Conservation (phyloP, 2,888 invertebrate genomes). For the Pachymerium ferrugineum region DNA sequence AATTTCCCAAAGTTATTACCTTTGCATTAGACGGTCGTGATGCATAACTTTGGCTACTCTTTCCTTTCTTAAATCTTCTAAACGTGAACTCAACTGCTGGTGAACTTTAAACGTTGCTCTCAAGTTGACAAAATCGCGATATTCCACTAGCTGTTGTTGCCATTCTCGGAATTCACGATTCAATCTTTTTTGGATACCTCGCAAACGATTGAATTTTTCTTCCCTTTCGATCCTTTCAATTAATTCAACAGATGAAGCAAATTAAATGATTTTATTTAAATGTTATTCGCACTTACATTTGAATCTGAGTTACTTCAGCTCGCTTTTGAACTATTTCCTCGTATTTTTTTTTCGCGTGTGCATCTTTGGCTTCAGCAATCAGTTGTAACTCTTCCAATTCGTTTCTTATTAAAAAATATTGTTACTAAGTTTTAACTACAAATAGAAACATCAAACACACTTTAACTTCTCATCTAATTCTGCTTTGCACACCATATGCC, state of each 20-base stretch:
- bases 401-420: not conserved
- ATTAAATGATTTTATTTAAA: not conserved
- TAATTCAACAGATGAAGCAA: not conserved
- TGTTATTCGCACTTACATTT: constrained; percentile 5
- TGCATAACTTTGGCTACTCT: constrained; percentile 1
- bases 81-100: not conserved
- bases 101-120: not conserved
- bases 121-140: constrained; percentile 20
- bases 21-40: constrained; percentile 31
- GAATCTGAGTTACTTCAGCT: not conserved
- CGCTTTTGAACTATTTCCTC: not conserved
- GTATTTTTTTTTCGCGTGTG: not conserved
- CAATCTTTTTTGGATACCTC: not conserved
- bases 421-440: not conserved
- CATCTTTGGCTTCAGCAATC: not conserved
- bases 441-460: not conserved
- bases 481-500: not conserved
- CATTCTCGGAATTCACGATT: constrained; percentile 3
- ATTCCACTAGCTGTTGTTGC: constrained; percentile 16
- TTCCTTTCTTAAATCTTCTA: constrained; percentile 28
- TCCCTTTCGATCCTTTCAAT: constrained; percentile 1
- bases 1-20: not conserved
- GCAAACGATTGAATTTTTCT: not conserved
- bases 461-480: not conserved
- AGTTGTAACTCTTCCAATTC: not conserved